Evolutionary conservation across 53 echinoderm and acorn worm genomes (phyloP).

Genomic region (Mesocentrotus franciscanus): DNA sequence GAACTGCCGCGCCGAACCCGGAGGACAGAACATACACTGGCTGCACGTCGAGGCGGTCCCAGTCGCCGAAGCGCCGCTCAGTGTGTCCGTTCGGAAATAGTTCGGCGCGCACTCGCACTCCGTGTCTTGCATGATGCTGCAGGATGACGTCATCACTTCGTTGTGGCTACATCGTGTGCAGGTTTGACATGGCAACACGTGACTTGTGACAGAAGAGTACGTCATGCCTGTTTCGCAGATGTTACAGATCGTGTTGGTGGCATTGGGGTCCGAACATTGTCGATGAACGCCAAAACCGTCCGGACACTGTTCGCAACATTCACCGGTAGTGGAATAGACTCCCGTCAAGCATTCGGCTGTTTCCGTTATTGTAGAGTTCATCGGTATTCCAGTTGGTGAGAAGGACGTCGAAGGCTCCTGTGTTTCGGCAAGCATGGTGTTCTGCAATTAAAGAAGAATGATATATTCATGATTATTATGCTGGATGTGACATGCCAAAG

Average conservation of each 20-base stretch:
- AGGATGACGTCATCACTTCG: conserved; percentile 67
- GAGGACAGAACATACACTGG: conserved; percentile 91
- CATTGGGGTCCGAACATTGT: conserved; percentile 71
- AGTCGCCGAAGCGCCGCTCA: not conserved
- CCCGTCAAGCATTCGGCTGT: conserved; percentile 70
- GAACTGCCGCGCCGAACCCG: conserved; percentile 88
- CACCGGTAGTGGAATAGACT: conserved; percentile 70
- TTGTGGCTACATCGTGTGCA: conserved; percentile 78
- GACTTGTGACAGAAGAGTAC: conserved; percentile 75
- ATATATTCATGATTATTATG: not conserved
- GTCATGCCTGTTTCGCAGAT: conserved; percentile 74
- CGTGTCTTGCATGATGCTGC: conserved; percentile 81
- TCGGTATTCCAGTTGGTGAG: not conserved
- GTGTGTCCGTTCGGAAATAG: conserved; percentile 63
- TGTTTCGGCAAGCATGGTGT: not conserved
- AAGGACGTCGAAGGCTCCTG: not conserved
- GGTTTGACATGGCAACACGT: conserved; percentile 68
- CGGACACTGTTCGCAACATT: conserved; percentile 84
- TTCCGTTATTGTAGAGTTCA: not conserved
- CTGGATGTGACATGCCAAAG: no score
- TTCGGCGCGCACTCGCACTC: conserved; percentile 77
- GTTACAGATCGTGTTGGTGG: conserved; percentile 76
- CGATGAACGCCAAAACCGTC: conserved; percentile 81
- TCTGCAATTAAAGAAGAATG: not conserved
- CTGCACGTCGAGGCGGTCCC: conserved; percentile 69